Conservation (phyloP, 2,113 vertebrate genomes). For the Motacilla alba region DNA sequence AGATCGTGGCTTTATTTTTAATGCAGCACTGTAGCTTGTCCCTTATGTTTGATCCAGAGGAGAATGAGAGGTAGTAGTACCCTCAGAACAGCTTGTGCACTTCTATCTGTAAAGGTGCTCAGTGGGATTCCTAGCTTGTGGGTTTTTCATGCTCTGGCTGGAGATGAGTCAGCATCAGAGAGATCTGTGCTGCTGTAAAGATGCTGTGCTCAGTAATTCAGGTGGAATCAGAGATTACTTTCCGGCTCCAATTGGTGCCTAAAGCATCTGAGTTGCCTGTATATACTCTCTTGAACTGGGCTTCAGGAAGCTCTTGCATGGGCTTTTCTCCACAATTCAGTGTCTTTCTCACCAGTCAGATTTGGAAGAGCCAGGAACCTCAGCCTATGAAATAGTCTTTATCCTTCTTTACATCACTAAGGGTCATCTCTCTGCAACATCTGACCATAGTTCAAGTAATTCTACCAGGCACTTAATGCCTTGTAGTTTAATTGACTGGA, state of each 20-base stretch:
- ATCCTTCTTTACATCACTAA: background rate
- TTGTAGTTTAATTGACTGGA: background rate
- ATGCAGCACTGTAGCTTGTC: rapidly evolving
- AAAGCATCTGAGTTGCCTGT: background rate
- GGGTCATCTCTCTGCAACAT: background rate
- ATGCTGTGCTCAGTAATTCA: background rate
- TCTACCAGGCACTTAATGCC: background rate
- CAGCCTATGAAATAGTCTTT: background rate
- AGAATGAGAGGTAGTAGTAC: background rate
- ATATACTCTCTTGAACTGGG: background rate
- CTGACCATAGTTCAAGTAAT: background rate
- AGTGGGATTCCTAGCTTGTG: background rate
- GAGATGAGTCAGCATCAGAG: conserved; percentile 3
- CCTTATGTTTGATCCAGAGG: background rate
- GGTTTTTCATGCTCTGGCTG: background rate
- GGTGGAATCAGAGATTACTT: background rate
- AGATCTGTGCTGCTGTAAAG: background rate
- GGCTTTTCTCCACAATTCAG: background rate
- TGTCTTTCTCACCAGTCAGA: background rate
- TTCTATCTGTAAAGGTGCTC: background rate
- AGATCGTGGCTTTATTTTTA: background rate
- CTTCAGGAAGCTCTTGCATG: background rate
- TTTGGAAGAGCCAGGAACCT: background rate
- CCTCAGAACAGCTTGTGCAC: background rate
- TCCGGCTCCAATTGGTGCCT: background rate